Conservation (phyloP, 2,888 invertebrate genomes). For the Thereva unica region DNA sequence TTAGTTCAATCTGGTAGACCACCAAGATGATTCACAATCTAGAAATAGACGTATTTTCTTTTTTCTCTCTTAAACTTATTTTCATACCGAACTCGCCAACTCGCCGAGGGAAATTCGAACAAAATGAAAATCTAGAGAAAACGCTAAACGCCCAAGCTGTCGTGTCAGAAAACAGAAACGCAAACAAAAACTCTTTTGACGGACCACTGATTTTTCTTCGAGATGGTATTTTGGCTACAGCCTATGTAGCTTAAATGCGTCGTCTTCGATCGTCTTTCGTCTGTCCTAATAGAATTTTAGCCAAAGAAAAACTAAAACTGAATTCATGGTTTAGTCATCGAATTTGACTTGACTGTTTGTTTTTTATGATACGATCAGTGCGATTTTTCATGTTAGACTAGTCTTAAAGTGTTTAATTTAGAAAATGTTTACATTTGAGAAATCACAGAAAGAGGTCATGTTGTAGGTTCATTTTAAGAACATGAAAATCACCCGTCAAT, state of each 20-base stretch:
- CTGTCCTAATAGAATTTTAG: too few species aligned
- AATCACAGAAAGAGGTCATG: too few species aligned
- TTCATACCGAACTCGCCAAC: constrained; percentile 15
- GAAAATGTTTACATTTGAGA: too few species aligned
- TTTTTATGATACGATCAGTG: too few species aligned
- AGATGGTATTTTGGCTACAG: constrained; percentile 9
- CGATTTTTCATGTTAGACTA: too few species aligned
- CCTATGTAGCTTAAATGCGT: constrained; percentile 6
- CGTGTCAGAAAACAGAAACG: constrained; percentile 17
- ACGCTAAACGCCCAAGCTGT: constrained; percentile 10
- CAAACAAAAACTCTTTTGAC: constrained; percentile 28
- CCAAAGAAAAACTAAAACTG: too few species aligned
- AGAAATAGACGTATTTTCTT: constrained; percentile 26
- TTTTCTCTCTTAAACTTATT: constrained; percentile 24
- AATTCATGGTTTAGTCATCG: too few species aligned
- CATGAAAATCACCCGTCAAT: too few species aligned
- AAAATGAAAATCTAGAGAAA: constrained; percentile 20
- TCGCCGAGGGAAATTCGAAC: constrained; percentile 16
- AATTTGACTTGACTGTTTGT: too few species aligned
- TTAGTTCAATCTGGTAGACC: constrained; percentile 14
- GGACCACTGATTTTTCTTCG: constrained; percentile 1
- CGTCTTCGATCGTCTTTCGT: neutral
- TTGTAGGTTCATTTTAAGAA: too few species aligned
- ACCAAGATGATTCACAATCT: constrained; percentile 22
- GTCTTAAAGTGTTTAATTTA: too few species aligned